Percentiles rank a stretch among this genome's conserved stretches.
Conservation (phyloP, 1,140 invertebrate species). For the Leptinotarsa lineolata region DNA sequence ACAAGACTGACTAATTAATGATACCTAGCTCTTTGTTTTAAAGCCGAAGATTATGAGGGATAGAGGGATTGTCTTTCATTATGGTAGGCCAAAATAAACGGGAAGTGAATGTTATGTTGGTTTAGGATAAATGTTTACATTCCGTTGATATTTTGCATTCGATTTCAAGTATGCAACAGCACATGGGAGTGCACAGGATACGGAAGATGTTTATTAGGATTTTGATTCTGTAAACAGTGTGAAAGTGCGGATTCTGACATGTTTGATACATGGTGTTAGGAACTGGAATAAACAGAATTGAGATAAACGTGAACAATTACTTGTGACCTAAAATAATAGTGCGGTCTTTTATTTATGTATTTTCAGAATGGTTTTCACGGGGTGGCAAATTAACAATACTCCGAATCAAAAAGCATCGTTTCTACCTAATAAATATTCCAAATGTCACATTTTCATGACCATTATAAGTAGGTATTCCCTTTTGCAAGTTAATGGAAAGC, state of each 20-base stretch:
- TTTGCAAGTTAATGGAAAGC: too few species aligned
- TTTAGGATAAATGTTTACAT: conserved; percentile 17
- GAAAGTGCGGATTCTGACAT: neutral
- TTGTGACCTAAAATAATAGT: too few species aligned
- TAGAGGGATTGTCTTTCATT: conserved; percentile 5
- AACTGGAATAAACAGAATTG: neutral
- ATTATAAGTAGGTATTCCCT: too few species aligned
- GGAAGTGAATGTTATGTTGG: conserved; percentile 27
- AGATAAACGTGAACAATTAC: too few species aligned
- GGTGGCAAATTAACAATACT: too few species aligned
- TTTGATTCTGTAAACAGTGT: conserved; percentile 12
- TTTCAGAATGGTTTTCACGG: too few species aligned
- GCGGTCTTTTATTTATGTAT: too few species aligned
- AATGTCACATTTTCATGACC: too few species aligned
- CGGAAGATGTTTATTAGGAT: neutral
- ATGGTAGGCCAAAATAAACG: conserved; percentile 24
- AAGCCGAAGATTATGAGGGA: neutral
- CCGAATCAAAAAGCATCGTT: too few species aligned
- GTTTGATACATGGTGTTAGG: neutral
- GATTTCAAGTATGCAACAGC: neutral
- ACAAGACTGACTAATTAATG: too few species aligned
- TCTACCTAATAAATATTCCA: too few species aligned
- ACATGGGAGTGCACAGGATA: conserved; percentile 7
- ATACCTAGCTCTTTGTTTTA: too few species aligned
- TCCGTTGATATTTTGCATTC: conserved; percentile 18